Evolutionary conservation across 2,797 vertebrate genomes (phyloP).

Genomic region (Caiman crocodilus): DNA sequence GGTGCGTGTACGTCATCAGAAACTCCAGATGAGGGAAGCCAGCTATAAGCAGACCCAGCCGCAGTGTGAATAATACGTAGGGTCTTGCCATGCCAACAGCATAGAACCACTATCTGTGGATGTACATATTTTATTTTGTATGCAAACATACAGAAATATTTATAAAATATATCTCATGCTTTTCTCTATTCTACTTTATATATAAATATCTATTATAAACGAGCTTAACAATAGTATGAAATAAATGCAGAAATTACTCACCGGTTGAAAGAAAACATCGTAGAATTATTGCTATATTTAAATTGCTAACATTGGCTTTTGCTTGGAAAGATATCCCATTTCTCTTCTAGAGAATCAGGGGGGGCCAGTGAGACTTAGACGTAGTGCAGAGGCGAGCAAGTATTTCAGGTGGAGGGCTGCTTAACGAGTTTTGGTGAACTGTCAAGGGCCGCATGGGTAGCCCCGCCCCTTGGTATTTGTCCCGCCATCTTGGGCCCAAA

Average conservation of each 20-base stretch:
- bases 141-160: slow-evolving; percentile 95
- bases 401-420: too few species aligned
- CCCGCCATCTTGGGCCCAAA: too few species aligned
- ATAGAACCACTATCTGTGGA: slow-evolving; percentile 93
- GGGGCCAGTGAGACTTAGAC: too few species aligned
- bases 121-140: slow-evolving; percentile 97
- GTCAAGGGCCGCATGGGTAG: too few species aligned
- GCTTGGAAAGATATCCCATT: slow-evolving; percentile 35
- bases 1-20: not conserved
- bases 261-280: slow-evolving; percentile 13
- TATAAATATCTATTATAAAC: slow-evolving; percentile 79
- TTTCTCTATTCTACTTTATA: slow-evolving; percentile 73
- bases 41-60: slow-evolving; percentile 73
- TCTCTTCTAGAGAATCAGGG: not conserved
- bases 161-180: slow-evolving; percentile 90
- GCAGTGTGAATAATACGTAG: slow-evolving; percentile 79
- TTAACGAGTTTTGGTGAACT: too few species aligned
- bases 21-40: slow-evolving; percentile 34
- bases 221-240: slow-evolving; percentile 77
- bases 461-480: too few species aligned
- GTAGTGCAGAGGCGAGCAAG: too few species aligned
- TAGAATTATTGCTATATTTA: slow-evolving; percentile 21
- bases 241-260: slow-evolving; percentile 77
- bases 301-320: not conserved
- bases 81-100: slow-evolving; percentile 70